These are phyloP conservation scores for Micronycteris hirsuta DNA, from an alignment of 2,113 vertebrate species.

Conservation along the genomic window DNA sequence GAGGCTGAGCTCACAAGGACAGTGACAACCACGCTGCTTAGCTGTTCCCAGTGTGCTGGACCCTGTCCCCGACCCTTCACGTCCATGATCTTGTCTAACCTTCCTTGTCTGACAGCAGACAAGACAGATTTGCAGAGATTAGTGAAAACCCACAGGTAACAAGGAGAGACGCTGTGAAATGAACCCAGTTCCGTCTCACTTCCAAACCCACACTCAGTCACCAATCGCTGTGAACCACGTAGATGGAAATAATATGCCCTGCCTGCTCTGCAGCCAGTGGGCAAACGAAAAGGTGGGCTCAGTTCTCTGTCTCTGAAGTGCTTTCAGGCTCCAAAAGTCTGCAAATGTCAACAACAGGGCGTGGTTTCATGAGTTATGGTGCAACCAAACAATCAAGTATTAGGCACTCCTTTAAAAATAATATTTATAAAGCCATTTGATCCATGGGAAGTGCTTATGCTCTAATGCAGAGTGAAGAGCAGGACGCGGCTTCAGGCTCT, in stretches of 20 bases:
- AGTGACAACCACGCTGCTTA: background rate
- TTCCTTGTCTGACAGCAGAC: background rate
- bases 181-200: background rate
- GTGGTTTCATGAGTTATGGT: background rate
- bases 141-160: background rate
- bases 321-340: background rate
- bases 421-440: background rate
- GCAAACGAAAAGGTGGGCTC: background rate
- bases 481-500: background rate
- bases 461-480: background rate
- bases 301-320: background rate
- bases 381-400: background rate
- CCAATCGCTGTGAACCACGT: fast-evolving
- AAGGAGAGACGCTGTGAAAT: background rate
- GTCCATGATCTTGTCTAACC: background rate
- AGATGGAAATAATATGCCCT: background rate
- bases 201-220: background rate
- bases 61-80: background rate
- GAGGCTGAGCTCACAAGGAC: background rate
- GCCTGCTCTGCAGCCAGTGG: background rate
- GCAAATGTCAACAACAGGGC: background rate
- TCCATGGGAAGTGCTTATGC: background rate
- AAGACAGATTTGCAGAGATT: background rate
- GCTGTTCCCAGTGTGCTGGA: fast-evolving
- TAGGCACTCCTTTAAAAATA: background rate